Conservation (phyloP, 30 jellyfish, hydroid and myxozoan species). For the Aurelia aurita complex sp. Pacific region DNA sequence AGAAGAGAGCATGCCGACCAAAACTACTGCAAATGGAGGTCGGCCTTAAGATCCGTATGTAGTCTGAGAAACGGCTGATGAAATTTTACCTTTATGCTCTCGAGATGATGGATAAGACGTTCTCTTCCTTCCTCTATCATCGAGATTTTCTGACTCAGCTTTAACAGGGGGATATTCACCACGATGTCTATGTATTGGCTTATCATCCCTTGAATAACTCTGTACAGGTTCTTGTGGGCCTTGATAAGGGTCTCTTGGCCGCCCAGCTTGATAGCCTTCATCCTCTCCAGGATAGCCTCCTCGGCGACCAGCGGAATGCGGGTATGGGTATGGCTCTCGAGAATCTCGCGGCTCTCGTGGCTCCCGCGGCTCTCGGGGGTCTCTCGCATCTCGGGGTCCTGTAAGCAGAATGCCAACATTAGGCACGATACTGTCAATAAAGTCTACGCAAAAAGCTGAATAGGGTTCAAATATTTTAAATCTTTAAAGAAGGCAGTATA, state of each 20-base stretch:
- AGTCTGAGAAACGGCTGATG: neutral
- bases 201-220: slow-evolving; percentile 45
- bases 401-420: too few species aligned
- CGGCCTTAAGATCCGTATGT: too few species aligned
- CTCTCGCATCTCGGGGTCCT: too few species aligned
- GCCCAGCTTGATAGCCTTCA: slow-evolving; percentile 57
- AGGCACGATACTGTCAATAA: too few species aligned
- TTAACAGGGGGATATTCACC: slow-evolving; percentile 21
- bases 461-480: too few species aligned
- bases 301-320: slow-evolving; percentile 13
- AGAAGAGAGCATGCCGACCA: too few species aligned
- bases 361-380: too few species aligned
- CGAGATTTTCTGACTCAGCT: slow-evolving; percentile 36
- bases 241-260: slow-evolving; percentile 54
- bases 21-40: too few species aligned
- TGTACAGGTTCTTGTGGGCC: slow-evolving; percentile 29
- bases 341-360: too few species aligned
- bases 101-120: slow-evolving; percentile 46
- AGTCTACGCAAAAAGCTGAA: too few species aligned
- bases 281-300: slow-evolving; percentile 36
- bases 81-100: slow-evolving; percentile 29
- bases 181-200: slow-evolving; percentile 55
- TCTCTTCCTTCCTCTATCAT: slow-evolving; percentile 56
- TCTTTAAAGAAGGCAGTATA: too few species aligned
- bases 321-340: slow-evolving; percentile 62